Evolutionary conservation across 1,140 invertebrate genomes (phyloP), one percentile per base, ranked within the genome.

Genomic region (Sycobia sp.): DNA sequence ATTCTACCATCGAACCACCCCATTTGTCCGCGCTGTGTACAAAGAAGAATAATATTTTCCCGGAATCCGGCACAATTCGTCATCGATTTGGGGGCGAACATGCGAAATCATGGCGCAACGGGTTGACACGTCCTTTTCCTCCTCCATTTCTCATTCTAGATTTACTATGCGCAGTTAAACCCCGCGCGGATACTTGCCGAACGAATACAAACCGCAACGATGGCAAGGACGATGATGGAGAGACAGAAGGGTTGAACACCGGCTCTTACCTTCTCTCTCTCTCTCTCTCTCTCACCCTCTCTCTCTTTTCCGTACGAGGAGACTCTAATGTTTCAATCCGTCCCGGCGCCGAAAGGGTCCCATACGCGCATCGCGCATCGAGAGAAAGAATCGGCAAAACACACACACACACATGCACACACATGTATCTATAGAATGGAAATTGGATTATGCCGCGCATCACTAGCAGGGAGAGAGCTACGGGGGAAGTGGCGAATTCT

Each of bases 361-460:
- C 25, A 9, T 3, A 32, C 29, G 29, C 18, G n/a, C 18, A 27
- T 20, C 16, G 20, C 20, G 9, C 10, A 3, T 7, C 23, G 43
- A 62, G 57, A 65, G 64, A 69, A 66, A 44, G 43, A 34, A 69
- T 66, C 61, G 62, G 67, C 46, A 46, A 20, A 18, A 4, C 10
- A 8, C 41, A 3, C 14, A 5, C 14, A 9, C 36, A 4, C 3
- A 11, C 3, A 11, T 39, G 8, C 36, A 3, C 14, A n/a, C 3
- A 5, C 36, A n/a, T n/a, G n/a, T n/a, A n/a, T n/a, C n/a, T 7
- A 34, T 7, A 39, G 68, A 62, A 70, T 59, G 65, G 69, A 74
- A 75, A 78, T 76, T 79, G 72, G 72, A 77, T 77, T 76, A 43
- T 4, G 29, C 29, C 29, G 29, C 29, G 29, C 29, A 32, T 32